Conservation (phyloP, 35 echinoderm and acorn worm species). For the Heliocidaris erythrogramma region DNA sequence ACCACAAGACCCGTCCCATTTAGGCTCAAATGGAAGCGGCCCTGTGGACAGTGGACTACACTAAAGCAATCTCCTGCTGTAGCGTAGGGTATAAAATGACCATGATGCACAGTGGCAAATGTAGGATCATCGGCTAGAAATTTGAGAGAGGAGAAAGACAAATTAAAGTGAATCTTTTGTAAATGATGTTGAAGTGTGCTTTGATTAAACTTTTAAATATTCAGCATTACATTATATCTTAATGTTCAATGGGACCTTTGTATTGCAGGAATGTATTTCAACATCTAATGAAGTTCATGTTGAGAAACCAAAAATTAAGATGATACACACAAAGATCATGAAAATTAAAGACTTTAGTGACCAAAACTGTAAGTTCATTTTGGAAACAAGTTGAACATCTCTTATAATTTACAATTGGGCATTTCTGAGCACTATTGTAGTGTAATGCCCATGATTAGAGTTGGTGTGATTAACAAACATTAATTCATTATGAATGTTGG, state of each 20-base stretch:
- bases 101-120: constrained; percentile 68
- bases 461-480: background rate
- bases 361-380: background rate
- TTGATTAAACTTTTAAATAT: background rate
- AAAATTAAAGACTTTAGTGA: background rate
- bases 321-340: background rate
- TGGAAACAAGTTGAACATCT: no score
- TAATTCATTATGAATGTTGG: background rate
- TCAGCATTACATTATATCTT: background rate
- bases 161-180: background rate
- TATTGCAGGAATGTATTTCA: background rate
- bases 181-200: no score
- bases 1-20: constrained; percentile 80
- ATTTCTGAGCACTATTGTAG: no score
- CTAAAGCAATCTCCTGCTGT: constrained; percentile 97
- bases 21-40: constrained; percentile 83
- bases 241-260: background rate
- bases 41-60: constrained; percentile 80
- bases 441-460: no score
- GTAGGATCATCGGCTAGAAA: constrained; percentile 72
- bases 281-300: background rate
- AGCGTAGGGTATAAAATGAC: constrained; percentile 87
- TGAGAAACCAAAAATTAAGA: background rate
- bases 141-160: background rate
- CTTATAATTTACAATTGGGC: no score